phyloP scores from a whole-genome alignment of 1,140 invertebrate genomes.

The Achatina immaculata region DNA sequence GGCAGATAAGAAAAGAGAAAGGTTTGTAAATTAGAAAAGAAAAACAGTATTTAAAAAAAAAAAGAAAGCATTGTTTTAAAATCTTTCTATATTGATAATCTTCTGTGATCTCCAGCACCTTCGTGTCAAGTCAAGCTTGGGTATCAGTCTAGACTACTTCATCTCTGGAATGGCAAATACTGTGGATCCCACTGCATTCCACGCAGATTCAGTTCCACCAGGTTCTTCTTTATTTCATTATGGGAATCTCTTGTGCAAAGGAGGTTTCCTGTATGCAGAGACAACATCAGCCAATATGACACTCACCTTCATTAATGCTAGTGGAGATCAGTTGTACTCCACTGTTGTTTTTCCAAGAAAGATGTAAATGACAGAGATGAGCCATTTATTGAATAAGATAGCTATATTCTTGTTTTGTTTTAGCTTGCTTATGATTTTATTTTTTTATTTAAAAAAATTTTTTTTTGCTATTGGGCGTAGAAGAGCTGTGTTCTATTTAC shows the following conservation, averaged over 20 bases:
- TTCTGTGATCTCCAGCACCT: constrained; percentile 65
- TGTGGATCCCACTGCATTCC: constrained; percentile 62
- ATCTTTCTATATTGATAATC: too few species aligned
- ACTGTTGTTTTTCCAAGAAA: constrained; percentile 41
- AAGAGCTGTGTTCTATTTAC: too few species aligned
- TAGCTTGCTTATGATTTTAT: too few species aligned
- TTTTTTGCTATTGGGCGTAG: too few species aligned
- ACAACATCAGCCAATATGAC: constrained; percentile 63
- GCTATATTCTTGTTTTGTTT: too few species aligned
- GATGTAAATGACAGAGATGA: too few species aligned
- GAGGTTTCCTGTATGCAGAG: constrained; percentile 69
- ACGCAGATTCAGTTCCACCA: constrained; percentile 61
- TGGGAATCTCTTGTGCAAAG: constrained; percentile 61
- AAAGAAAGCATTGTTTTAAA: too few species aligned
- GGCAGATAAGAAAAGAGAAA: too few species aligned
- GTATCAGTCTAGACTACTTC: constrained; percentile 66
- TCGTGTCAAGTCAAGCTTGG: constrained; percentile 38
- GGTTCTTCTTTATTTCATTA: constrained; percentile 67
- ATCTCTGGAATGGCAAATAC: constrained; percentile 70
- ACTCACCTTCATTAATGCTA: constrained; percentile 64
- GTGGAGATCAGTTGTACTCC: constrained; percentile 42
- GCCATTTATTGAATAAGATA: too few species aligned
- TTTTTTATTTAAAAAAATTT: too few species aligned
- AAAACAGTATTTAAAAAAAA: too few species aligned
- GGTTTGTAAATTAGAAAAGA: too few species aligned